Conservation (phyloP, 2,797 vertebrate species). For the Hippoglossus hippoglossus region DNA sequence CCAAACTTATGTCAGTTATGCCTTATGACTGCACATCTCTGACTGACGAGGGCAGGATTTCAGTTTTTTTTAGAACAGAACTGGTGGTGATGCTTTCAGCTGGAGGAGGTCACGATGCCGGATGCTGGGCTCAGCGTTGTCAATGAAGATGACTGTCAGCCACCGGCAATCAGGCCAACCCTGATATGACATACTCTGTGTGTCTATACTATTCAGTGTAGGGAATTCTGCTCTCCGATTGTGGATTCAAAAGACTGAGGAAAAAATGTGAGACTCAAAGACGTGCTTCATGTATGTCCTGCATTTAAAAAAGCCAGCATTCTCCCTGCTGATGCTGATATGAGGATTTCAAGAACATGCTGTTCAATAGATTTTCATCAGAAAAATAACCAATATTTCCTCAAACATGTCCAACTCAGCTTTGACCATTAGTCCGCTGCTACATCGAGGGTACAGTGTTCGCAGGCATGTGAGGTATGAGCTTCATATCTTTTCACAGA, state of each 20-base stretch:
- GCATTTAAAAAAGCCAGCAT: slow-evolving; percentile 46
- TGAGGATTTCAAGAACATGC: slow-evolving; percentile 48
- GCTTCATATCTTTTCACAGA: background rate
- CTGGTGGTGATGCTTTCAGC: background rate
- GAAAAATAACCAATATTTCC: slow-evolving; percentile 49
- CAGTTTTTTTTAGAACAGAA: background rate
- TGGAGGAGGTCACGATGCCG: background rate
- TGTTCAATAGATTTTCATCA: slow-evolving; percentile 52
- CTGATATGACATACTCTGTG: background rate
- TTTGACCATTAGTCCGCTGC: slow-evolving; percentile 47
- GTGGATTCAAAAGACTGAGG: slow-evolving; percentile 20
- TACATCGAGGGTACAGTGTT: slow-evolving; percentile 31
- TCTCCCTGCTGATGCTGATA: slow-evolving; percentile 51
- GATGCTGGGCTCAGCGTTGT: too few relatives aligned
- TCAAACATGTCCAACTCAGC: slow-evolving; percentile 32
- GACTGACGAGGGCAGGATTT: too few relatives aligned
- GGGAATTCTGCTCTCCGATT: slow-evolving; percentile 24
- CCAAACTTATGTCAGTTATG: too few relatives aligned
- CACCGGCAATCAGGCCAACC: background rate
- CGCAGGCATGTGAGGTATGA: background rate
- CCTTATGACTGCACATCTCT: too few relatives aligned
- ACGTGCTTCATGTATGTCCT: slow-evolving; percentile 32
- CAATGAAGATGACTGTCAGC: too few relatives aligned
- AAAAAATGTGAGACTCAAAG: slow-evolving; percentile 6
- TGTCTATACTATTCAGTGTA: background rate